A percentile compares a stretch with the other conserved stretches of the same genome.
phyloP scores from a whole-genome alignment of 2,113 vertebrate genomes.

The Anguilla japonica region DNA sequence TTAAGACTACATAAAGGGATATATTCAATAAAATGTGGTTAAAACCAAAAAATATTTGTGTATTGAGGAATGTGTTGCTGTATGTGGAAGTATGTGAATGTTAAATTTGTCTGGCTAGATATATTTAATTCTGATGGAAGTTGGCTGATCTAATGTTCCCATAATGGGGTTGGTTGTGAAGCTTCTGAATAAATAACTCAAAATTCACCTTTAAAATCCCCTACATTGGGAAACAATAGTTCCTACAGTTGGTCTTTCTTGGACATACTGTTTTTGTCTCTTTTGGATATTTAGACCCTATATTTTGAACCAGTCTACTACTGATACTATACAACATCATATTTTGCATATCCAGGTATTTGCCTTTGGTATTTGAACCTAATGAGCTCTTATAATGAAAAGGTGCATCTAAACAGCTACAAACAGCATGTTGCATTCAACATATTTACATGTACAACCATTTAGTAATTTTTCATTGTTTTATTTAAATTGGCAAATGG shows the following conservation, averaged over 20 bases:
- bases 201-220: background rate
- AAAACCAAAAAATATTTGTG: constrained; percentile 47
- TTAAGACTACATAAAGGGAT: constrained; percentile 29
- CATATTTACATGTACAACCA: background rate
- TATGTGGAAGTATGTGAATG: constrained; percentile 42
- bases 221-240: background rate
- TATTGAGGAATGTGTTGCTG: constrained; percentile 42
- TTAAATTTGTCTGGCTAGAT: constrained; percentile 56
- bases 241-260: background rate
- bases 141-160: constrained; percentile 38
- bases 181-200: background rate
- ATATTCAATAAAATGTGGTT: constrained; percentile 30
- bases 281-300: background rate
- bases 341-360: no score
- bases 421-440: background rate
- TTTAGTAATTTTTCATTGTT: background rate
- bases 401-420: background rate
- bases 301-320: background rate
- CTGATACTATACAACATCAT: no score
- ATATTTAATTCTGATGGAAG: constrained; percentile 61
- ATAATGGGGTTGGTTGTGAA: background rate
- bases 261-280: background rate
- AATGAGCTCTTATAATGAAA: background rate
- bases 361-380: no score
- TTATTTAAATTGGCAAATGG: background rate